These are phyloP conservation scores for Lasius platythorax DNA, from an alignment of 2,888 invertebrate species.

Conservation along the genomic window DNA sequence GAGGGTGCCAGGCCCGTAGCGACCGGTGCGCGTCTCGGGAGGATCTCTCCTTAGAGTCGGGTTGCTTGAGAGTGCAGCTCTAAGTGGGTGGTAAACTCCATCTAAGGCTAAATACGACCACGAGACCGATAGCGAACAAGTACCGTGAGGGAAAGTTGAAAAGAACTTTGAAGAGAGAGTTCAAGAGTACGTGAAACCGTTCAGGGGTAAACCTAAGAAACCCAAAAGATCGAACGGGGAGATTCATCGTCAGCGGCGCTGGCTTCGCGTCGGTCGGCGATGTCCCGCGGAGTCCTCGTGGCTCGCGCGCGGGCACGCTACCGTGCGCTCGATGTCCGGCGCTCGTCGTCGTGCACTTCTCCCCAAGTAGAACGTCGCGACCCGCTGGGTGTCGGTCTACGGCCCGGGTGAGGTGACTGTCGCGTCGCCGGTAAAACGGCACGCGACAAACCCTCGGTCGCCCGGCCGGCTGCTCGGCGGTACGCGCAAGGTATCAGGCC, in stretches of 20 bases:
- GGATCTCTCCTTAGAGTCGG: conserved; percentile 64
- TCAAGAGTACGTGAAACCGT: conserved; percentile 59
- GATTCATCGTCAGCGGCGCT: conserved; percentile 79
- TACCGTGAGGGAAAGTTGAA: conserved; percentile 64
- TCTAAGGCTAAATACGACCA: conserved; percentile 55
- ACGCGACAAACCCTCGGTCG: too few relatives aligned
- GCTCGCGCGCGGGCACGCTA: too few relatives aligned
- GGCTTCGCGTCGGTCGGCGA: conserved; percentile 56
- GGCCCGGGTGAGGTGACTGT: too few relatives aligned
- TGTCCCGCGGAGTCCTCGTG: too few relatives aligned
- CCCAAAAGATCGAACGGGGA: conserved; percentile 86
- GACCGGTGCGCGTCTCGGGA: conserved; percentile 76
- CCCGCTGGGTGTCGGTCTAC: too few relatives aligned
- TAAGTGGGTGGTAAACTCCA: conserved; percentile 63
- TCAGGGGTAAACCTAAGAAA: conserved; percentile 86
- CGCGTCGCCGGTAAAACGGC: too few relatives aligned
- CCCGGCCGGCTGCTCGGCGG: too few relatives aligned
- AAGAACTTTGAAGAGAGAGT: conserved; percentile 65
- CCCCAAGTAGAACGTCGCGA: too few relatives aligned
- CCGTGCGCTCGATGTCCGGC: too few relatives aligned
- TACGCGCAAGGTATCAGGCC: too few relatives aligned
- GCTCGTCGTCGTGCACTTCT: too few relatives aligned
- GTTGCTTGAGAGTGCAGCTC: conserved; percentile 62
- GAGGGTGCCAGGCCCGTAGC: conserved; percentile 87
- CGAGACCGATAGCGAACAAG: conserved; percentile 67